Base-by-base conservation (phyloP, 2,113 vertebrate species). In the Gasterosteus aculeatus region DNA sequence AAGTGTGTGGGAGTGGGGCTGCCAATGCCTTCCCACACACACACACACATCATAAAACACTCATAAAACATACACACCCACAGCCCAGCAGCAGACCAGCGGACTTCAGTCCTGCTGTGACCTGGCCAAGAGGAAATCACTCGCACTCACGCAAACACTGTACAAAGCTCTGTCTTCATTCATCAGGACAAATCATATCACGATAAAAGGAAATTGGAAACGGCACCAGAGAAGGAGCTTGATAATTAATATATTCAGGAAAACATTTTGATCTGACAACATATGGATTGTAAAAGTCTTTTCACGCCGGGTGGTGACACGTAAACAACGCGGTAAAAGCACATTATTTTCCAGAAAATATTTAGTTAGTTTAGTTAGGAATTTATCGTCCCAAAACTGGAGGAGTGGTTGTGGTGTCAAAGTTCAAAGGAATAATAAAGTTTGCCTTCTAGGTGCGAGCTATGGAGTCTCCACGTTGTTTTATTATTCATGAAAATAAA, bases 1-100 rank as follows among this genome's bases (percentile, higher is more conserved):
- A 74, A 65, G 47, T 60, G 73, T 83, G 77, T 83, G 72, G 75
- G 85, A 84, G 82, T 76, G 74, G 61, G 59, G 10, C 74, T 69
- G 47, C 74, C 33, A 44, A 4, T 61, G 62, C 15, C 77, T 82
- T 85, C 85, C 77, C 81, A 84, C 82, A 81, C 62, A 72, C 42
- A 60, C 51, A 54, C 60, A 69, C 65, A 59, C 69, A 63, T n/a
- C 64, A 67, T 71, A 78, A 75, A 81, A 70, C 59, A 15, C 61
- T 53, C 53, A 64, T 63, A 80, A 68, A 84, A 75, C 72, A 49
- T 41, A 59, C n/a, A 71, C 59, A 62, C 31, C 7, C 56, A 62
- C 61, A 7, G 41, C 26, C 2, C 79, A 72, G 67, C 69, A 60
- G 63, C 22, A 69, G 76, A 71, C 71, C 39, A 22, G 35, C 8